A percentile compares a stretch with the other conserved stretches of the same genome.
These are phyloP conservation scores for Halcyon chelicuti DNA, from an alignment of 2,797 vertebrate species.

Conservation along the genomic window DNA sequence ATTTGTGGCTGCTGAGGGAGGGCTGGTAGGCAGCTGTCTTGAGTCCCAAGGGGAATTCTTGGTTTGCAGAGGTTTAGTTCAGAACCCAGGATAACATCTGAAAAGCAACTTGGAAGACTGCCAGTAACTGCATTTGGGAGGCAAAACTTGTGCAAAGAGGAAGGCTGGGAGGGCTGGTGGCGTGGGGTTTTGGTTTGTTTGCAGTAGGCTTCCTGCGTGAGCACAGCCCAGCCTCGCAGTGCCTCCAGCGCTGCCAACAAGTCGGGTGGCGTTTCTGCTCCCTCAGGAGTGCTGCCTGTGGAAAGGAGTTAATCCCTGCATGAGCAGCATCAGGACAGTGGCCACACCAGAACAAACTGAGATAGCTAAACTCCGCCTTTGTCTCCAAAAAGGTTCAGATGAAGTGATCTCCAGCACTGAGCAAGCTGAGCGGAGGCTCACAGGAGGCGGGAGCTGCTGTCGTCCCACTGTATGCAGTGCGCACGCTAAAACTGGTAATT, in stretches of 20 bases:
- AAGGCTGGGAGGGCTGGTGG: not conserved
- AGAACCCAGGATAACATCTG: not conserved
- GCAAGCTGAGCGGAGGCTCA: fast-evolving
- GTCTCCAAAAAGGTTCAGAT: not conserved
- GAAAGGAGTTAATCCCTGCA: not conserved
- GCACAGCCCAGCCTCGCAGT: fast-evolving
- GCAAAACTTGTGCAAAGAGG: not conserved
- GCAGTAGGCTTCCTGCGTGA: not conserved
- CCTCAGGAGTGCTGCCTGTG: not conserved
- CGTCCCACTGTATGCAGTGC: fast-evolving
- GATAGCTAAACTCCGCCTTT: not conserved
- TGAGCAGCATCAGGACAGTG: fast-evolving
- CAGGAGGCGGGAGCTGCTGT: not conserved
- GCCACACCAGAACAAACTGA: not conserved
- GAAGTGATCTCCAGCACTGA: not conserved
- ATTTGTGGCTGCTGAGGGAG: not conserved
- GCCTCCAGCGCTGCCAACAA: fast-evolving
- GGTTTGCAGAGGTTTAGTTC: not conserved
- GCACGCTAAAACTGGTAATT: fast-evolving
- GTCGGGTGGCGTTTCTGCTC: not conserved
- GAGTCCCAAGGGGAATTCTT: not conserved
- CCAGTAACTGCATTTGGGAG: not conserved
- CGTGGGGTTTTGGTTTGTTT: not conserved
- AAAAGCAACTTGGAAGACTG: not conserved
- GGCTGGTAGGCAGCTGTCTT: not conserved